Base-by-base conservation (phyloP, 2,113 vertebrate genomes). In the Lamprotornis superbus region DNA sequence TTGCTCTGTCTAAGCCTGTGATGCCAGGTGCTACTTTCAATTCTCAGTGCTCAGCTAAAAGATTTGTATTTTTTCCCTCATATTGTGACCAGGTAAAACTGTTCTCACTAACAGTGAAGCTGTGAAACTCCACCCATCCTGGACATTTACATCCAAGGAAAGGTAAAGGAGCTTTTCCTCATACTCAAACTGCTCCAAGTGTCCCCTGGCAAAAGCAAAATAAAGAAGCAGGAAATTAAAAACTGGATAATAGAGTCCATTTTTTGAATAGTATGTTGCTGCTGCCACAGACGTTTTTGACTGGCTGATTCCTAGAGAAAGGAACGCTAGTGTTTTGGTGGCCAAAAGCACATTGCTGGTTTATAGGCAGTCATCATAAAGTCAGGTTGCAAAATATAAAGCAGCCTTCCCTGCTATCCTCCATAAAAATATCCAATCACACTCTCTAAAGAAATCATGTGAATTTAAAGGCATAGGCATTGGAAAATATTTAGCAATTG, bases 221-320 rank as follows among this genome's bases (percentile, higher is more conserved):
- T 15, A 11, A 60, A 90, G 63, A 31, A 61, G 53, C 12, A 81
- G 39, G 67, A 78, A 77, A 87, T 67, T 39, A 46, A 74, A 89
- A 87, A 53, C 37, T 21, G 17, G 27, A 18, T 23, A 68, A 47
- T 20, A 25, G 7, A 53, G 13, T 10, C 11, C 27, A 24, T 21
- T 31, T 75, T 40, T 67, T 46, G 4, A 2, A 40, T 37, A 67
- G 25, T 18, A 57, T 0, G 0, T 35, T 28, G 17, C 50, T 80
- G 23, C 53, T 74, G 28, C 33, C 27, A 46, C 3, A 0, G 1
- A 1, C 4, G 4, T 42, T 56, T 82, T 0, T 1, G 30, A 40
- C 68, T 74, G 33, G 42, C 47, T 42, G 33, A 47, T 55, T 67
- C 44, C 49, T 60, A n/a, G 40, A 81, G 52, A 80, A 91, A 88